Evolutionary conservation across 2,113 vertebrate species (phyloP).

Genomic region (Heliornis fulica): DNA sequence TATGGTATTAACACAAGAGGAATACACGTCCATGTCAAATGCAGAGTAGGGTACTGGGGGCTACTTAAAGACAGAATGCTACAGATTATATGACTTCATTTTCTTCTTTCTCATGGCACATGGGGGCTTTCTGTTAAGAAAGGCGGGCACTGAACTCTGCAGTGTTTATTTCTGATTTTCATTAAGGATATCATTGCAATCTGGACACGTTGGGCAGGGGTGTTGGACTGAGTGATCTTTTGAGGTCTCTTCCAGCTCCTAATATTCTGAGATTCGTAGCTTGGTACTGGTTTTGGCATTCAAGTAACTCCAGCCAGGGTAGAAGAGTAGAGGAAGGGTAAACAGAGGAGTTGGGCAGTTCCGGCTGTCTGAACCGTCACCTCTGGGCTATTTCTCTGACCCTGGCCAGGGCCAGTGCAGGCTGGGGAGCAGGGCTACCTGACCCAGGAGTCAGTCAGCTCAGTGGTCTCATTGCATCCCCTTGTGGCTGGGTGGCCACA

Average conservation of each 20-base stretch:
- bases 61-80: background rate
- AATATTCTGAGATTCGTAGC: too few relatives aligned
- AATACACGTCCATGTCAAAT: background rate
- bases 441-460: background rate
- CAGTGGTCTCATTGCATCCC: constrained; percentile 11
- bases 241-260: too few relatives aligned
- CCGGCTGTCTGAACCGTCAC: background rate
- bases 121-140: background rate
- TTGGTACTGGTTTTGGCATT: background rate
- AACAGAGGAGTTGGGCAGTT: background rate
- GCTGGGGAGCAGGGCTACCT: background rate
- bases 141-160: background rate
- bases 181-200: background rate
- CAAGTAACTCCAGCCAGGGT: background rate
- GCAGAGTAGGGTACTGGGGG: background rate
- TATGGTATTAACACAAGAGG: background rate
- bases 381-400: background rate
- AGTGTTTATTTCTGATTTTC: background rate
- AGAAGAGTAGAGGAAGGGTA: background rate
- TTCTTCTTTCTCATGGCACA: background rate
- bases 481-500: background rate
- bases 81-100: background rate
- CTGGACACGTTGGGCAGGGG: too few relatives aligned
- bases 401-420: background rate
- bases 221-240: too few relatives aligned